Base-by-base conservation (phyloP, 2,797 vertebrate genomes). In the Diglossa cyanea region DNA sequence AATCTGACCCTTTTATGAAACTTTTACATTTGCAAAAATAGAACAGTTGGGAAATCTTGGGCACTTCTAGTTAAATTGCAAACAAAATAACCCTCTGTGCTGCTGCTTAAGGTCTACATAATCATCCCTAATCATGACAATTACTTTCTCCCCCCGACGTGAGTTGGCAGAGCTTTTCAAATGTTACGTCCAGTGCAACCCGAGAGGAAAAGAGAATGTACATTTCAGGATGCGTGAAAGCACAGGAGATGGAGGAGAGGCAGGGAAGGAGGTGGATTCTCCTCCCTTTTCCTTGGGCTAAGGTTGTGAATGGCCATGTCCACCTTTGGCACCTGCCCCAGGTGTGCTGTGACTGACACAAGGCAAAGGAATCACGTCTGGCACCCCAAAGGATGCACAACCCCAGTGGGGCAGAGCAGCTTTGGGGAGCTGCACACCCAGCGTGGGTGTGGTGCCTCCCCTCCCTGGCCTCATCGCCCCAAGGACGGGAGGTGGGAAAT, bases 11-110 rank as follows among this genome's bases (percentile, higher is more conserved):
- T 97, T 98, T 94, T 72, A 97, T 95, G 97, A 98, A 98, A 98
- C 97, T 97, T 98, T 95, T 98, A 95, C 96, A 96, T 97, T 96
- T 95, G 95, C 96, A 98, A 98, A 98, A 98, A 98, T 98, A 98
- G 98, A 98, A 98, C 97, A 91, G 97, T 98, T 98, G 98, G 97
- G 97, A 98, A 98, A 98, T 98, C 96, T 98, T 98, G 96, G 95
- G 97, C 96, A 97, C 96, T 98, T 97, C 95, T 94, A 96, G 95
- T 95, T 97, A 96, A 98, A 97, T 35, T 94, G 95, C 97, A 97
- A 98, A 96, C 91, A 97, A 96, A 97, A 96, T 89, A 93, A 92
- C 96, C 96, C 95, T 97, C 92, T 95, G 83, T 86, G 94, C 96
- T 97, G 84, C 88, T 91, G 82, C 88, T 97, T 88, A 96, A 97